These are phyloP conservation scores for Julus scanicus DNA, from an alignment of 2,888 invertebrate genomes.

Conservation along the genomic window DNA sequence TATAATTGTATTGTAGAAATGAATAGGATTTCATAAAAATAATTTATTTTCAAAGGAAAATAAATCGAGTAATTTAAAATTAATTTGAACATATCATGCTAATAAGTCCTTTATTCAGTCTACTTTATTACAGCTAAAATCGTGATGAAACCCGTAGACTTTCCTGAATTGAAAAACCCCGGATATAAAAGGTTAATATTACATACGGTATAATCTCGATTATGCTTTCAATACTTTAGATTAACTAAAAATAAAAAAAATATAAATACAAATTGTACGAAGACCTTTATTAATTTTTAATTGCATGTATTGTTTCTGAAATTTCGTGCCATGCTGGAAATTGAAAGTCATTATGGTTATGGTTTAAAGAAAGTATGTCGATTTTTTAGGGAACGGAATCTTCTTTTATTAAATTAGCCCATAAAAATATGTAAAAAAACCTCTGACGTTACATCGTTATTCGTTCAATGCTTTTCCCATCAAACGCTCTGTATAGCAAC, in stretches of 20 bases:
- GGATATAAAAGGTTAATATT: not conserved
- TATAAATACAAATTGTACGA: not conserved
- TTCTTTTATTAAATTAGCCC: not conserved
- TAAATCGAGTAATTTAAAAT: conserved; percentile 6
- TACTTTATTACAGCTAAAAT: not conserved
- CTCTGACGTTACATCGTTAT: not conserved
- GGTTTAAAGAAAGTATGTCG: not conserved
- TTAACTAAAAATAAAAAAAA: not conserved
- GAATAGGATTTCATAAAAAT: not conserved
- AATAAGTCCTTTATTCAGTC: not conserved
- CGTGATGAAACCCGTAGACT: not conserved
- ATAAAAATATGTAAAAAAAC: not conserved
- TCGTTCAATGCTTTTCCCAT: too few relatives aligned
- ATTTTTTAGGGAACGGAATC: not conserved
- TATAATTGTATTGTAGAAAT: not conserved
- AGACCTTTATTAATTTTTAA: not conserved
- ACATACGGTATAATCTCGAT: not conserved
- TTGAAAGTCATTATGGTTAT: not conserved
- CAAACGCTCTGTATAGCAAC: too few relatives aligned
- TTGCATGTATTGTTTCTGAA: not conserved
- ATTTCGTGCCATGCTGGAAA: conserved; percentile 1
- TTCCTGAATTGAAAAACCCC: not conserved
- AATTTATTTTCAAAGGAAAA: not conserved
- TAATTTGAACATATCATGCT: not conserved
- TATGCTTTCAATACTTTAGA: not conserved